Base-by-base conservation (phyloP, 2,888 invertebrate genomes). In the Litoditis marina region DNA sequence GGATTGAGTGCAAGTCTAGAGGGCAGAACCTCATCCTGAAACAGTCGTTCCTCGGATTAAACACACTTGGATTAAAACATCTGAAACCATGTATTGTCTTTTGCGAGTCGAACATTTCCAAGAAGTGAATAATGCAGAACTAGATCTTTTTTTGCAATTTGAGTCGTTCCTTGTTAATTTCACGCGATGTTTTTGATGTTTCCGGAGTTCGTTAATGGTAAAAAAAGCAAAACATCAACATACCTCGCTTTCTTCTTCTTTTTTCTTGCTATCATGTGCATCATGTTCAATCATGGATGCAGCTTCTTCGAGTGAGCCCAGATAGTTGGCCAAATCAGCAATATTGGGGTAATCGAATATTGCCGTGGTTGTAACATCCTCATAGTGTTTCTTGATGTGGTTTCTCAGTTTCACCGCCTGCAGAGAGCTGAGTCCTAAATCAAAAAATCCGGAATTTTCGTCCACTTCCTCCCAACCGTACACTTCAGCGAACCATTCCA, bases 261-360 rank as follows among this genome's bases (percentile, higher is more conserved):
- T 55, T 32, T 62, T 55, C 2, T 47, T 25, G 2, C 50, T 39
- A 22, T 49, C 54, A n/a, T 47, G 31, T 0, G 42, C 28, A 0
- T 54, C 63, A 25, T 64, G 59, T 27, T 62, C 60, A 2, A 32
- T n/a, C n/a, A n/a, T n/a, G n/a, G n/a, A n/a, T n/a, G n/a, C n/a
- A n/a, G n/a, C n/a, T n/a, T n/a, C 19, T 19, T 53, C 22, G 25
- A 68, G 34, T 36, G 71, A 65, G 7, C 68, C 66, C 42, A 73
- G 32, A 30, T 71, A 68, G 16, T 63, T 59, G 7, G 71, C 62
- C 2, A 74, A 54, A 22, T 62, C 57, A 25, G 62, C 30, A 32
- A 74, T 65, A n/a, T 53, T 71, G 11, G 74, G 68, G 34, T 74
- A 67, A 34, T 73, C 70, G 47, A 74, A 74, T 5, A 71, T 67